These are phyloP conservation scores for Smittia aterrima DNA, from an alignment of 2,888 invertebrate species.

Conservation along the genomic window DNA sequence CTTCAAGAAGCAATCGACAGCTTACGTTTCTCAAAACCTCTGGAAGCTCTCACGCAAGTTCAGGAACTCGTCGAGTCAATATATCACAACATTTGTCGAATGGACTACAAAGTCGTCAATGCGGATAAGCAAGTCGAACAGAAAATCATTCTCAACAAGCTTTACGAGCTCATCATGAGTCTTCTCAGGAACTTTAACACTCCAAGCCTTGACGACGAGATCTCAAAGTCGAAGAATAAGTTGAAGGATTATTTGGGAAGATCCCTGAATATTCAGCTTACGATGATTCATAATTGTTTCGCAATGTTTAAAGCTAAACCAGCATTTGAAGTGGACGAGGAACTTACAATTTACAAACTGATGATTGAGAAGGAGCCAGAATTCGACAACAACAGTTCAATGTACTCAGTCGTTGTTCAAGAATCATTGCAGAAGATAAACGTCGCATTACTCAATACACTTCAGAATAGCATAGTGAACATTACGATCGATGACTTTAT, in stretches of 20 bases:
- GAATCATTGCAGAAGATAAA: slow-evolving; percentile 47
- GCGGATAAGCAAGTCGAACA: slow-evolving; percentile 46
- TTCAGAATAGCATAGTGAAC: slow-evolving; percentile 48
- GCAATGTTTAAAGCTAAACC: slow-evolving; percentile 45
- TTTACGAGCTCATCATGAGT: slow-evolving; percentile 47
- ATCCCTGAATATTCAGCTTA: slow-evolving; percentile 47
- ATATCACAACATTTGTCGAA: slow-evolving; percentile 46
- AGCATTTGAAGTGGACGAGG: slow-evolving; percentile 44
- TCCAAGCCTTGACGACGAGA: slow-evolving; percentile 47
- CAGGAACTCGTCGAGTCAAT: slow-evolving; percentile 46
- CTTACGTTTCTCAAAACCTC: slow-evolving; percentile 47
- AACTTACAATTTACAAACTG: slow-evolving; percentile 45
- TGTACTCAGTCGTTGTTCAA: slow-evolving; percentile 42
- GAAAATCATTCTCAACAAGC: slow-evolving; percentile 47
- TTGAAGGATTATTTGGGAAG: slow-evolving; percentile 47
- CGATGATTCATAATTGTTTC: slow-evolving; percentile 46
- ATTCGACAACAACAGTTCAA: slow-evolving; percentile 37
- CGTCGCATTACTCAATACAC: slow-evolving; percentile 46
- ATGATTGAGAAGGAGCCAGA: slow-evolving; percentile 43
- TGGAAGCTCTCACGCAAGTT: slow-evolving; percentile 47
- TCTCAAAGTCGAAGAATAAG: slow-evolving; percentile 46
- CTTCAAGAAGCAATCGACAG: slow-evolving; percentile 47
- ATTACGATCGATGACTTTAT: slow-evolving; percentile 48
- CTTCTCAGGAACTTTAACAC: slow-evolving; percentile 48
- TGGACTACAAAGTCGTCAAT: slow-evolving; percentile 44